phyloP scores from a whole-genome alignment of 2,113 vertebrate genomes.

The Circaetus cinerascens region DNA sequence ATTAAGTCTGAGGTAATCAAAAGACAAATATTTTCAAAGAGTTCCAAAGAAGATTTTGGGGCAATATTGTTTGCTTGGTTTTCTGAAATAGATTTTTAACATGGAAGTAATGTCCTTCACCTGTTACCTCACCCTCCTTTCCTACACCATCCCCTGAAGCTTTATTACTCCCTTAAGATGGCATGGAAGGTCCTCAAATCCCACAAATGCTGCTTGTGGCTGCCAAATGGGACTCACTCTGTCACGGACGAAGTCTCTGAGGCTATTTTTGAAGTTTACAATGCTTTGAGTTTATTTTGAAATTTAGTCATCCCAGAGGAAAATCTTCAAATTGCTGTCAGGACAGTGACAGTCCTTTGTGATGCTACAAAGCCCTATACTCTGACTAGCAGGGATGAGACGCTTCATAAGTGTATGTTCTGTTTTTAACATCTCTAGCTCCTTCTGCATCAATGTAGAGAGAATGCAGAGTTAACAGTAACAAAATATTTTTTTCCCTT shows the following conservation, averaged over 20 bases:
- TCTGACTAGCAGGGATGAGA: not conserved
- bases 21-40: not conserved
- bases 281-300: conserved; percentile 6
- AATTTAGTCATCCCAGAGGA: not conserved
- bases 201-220: not conserved
- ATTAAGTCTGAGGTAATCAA: not conserved
- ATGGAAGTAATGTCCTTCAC: not conserved
- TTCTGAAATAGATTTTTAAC: not conserved
- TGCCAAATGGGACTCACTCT: not conserved
- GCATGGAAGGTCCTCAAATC: not conserved
- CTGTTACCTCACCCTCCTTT: not conserved
- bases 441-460: not conserved
- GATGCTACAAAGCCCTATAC: not conserved
- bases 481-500: not conserved
- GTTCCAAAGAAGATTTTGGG: not conserved
- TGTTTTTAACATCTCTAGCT: not conserved
- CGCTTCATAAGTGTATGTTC: accelerated
- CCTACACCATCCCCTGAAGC: not conserved
- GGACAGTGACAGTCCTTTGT: not conserved
- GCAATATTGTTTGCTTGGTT: not conserved
- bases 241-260: not conserved
- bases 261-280: not conserved
- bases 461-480: not conserved
- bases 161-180: not conserved
- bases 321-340: conserved; percentile 25